A percentile compares a stretch with the other conserved stretches of the same genome.
Conservation (phyloP, 2,888 invertebrate species). For the Cylloceria caligata region DNA sequence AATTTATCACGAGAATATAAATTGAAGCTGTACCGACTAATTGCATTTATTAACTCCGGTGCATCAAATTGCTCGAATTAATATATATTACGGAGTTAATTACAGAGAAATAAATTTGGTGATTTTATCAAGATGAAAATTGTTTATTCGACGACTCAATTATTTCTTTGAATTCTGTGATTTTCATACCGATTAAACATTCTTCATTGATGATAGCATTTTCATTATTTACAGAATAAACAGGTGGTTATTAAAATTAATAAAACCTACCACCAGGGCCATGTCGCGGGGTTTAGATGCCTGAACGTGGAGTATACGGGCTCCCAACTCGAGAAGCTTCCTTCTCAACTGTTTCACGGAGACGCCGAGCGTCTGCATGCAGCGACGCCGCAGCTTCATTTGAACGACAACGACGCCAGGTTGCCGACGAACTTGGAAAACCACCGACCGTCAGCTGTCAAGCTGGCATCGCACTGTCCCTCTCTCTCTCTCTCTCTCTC, state of each 20-base stretch:
- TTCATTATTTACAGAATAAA: no score
- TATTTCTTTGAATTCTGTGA: no score
- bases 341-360: slow-evolving; percentile 83
- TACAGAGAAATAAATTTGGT: no score
- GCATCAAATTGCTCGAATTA: no score
- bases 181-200: no score
- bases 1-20: no score
- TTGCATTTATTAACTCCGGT: no score
- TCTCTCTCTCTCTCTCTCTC: slow-evolving; percentile 39
- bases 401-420: slow-evolving; percentile 82
- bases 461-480: slow-evolving; percentile 72
- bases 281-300: slow-evolving; percentile 82
- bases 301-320: slow-evolving; percentile 82
- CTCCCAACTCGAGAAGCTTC: slow-evolving; percentile 82
- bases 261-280: slow-evolving; percentile 82
- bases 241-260: slow-evolving; percentile 5
- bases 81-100: no score
- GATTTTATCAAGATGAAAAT: no score
- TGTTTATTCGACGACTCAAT: no score
- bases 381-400: slow-evolving; percentile 84
- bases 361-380: slow-evolving; percentile 84
- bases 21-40: no score
- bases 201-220: no score
- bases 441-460: slow-evolving; percentile 77
- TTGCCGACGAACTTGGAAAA: slow-evolving; percentile 76